These are phyloP conservation scores for Xestia rhomboidea DNA, from an alignment of 2,888 invertebrate genomes.

Conservation along the genomic window DNA sequence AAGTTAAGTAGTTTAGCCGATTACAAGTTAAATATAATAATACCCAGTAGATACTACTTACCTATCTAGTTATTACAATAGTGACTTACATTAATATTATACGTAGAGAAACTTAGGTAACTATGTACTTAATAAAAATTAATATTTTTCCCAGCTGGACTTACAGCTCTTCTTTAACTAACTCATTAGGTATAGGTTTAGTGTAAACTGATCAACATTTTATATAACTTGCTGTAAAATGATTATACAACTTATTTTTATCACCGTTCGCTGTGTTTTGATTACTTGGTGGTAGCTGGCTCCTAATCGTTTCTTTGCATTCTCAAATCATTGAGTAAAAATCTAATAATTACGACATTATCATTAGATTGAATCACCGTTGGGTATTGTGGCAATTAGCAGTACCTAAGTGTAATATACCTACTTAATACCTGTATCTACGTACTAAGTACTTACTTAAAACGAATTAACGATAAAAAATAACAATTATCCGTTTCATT, in stretches of 20 bases:
- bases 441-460: slow-evolving; percentile 22
- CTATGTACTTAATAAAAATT: neutral
- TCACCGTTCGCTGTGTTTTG: neutral
- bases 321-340: neutral
- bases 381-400: slow-evolving; percentile 24
- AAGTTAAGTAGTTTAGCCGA: neutral
- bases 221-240: neutral
- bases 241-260: neutral
- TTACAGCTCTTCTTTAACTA: neutral
- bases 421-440: slow-evolving; percentile 6
- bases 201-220: neutral
- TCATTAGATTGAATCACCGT: slow-evolving; percentile 22
- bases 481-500: slow-evolving; percentile 39
- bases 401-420: neutral
- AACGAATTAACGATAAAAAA: slow-evolving; percentile 25
- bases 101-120: neutral
- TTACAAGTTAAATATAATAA: neutral
- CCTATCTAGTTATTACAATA: neutral
- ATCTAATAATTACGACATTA: slow-evolving; percentile 2
- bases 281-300: neutral
- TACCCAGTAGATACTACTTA: neutral
- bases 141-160: neutral
- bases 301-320: slow-evolving; percentile 12
- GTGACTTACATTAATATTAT: neutral
- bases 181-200: too few species aligned